Conservation (phyloP, 1,140 invertebrate genomes). For the Atta cephalotes region DNA sequence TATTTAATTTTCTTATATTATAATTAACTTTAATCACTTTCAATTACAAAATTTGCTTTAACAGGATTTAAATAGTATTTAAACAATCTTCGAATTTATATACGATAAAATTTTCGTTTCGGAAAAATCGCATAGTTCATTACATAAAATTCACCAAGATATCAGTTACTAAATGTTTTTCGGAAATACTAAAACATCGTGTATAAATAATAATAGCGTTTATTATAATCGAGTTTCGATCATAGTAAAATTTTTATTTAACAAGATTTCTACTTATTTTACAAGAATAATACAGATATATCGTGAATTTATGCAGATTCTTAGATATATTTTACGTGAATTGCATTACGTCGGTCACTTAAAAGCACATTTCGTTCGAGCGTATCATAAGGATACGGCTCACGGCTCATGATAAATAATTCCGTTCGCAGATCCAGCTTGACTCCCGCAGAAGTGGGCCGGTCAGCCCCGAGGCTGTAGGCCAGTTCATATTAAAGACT, state of each 20-base stretch:
- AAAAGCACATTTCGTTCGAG: constrained; percentile 11
- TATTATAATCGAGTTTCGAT: neutral
- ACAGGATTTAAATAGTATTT: neutral
- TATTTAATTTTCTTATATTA: neutral
- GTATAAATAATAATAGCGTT: neutral
- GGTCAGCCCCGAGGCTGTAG: constrained; percentile 69
- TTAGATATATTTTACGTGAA: neutral
- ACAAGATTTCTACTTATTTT: neutral
- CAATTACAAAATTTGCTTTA: neutral
- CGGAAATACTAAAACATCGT: too few species aligned
- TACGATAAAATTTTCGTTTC: neutral
- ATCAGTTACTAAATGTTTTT: too few species aligned
- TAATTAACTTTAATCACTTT: neutral
- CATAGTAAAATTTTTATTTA: too few species aligned
- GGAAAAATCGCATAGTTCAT: neutral
- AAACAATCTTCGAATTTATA: neutral
- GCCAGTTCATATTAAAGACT: constrained; percentile 64
- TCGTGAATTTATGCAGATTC: neutral
- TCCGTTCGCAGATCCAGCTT: constrained; percentile 53
- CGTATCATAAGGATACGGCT: neutral
- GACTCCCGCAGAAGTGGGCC: constrained; percentile 66
- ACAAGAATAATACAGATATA: neutral
- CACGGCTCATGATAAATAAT: constrained; percentile 51
- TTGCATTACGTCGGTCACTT: neutral
- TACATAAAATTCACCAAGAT: neutral